Base-by-base conservation (phyloP, 2,113 vertebrate species). In the Rhineura floridana region DNA sequence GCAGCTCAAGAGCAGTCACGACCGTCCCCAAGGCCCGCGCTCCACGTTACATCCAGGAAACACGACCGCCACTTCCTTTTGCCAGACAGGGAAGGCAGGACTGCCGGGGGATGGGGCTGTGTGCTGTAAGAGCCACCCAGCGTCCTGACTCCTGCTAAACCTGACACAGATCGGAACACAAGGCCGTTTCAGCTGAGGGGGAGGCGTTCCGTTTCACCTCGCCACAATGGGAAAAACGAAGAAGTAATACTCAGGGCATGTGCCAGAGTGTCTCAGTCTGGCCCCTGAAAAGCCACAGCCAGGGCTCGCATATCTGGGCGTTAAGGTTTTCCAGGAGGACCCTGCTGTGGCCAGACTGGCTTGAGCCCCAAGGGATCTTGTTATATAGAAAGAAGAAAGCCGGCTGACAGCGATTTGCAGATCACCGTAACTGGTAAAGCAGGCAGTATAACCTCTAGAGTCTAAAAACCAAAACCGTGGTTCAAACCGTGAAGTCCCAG, bases 1-100 rank as follows among this genome's bases (percentile, higher is more conserved):
- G 65, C 75, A 36, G 55, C 11, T 3, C 80, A 11, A 67, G n/a
- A 81, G 0, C 48, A 84, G 95, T 94, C 94, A 95, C 95, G 94
- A 94, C 92, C 8, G 82, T 78, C 3, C 50, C 81, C 83, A 44
- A 77, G 90, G 91, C 93, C 94, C 91, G 85, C 69, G 67, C 75
- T 88, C 77, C 50, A 81, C n/a, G 86, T 79, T 94, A 76, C 92
- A 85, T 91, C 89, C 96, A 95, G 95, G 96, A 96, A 96, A 93
- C 94, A 92, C 93, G 92, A 91, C 89, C 92, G 87, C 91, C 88
- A 83, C 95, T 95, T 94, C 93, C 94, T 92, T 90, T 55, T 2
- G 90, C 93, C 19, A 90, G 95, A 95, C 93, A 91, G 95, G 95
- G 95, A 95, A 95, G 94, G 94, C 93, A 4, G 13, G 33, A 23